Base-by-base conservation (phyloP, 1,140 invertebrate species). In the Eumaeus atala region DNA sequence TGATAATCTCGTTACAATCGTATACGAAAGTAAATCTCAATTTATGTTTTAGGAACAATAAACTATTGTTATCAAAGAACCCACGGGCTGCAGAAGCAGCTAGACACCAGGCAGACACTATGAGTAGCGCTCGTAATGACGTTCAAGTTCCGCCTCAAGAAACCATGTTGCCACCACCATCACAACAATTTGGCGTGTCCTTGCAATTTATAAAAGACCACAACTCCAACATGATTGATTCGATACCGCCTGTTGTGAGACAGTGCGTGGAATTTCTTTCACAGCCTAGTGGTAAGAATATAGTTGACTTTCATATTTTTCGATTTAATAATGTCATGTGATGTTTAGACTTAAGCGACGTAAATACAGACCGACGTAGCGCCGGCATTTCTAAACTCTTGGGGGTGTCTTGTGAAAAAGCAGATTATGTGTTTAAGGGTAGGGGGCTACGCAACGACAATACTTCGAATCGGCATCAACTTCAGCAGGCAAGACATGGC, bases 121-220 rank as follows among this genome's bases (percentile, higher is more conserved):
- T 63, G 16, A 38, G 61, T 5, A 42, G 58, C 47, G 54, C 57
- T 47, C 54, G 58, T 38, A 54, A 62, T 53, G 51, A 63, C 47
- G 55, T 62, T 18, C 54, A 70, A 73, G 67, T 35, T 10, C 37
- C 49, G 0, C 51, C 52, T 0, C 64, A 59, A 9, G 58, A 61
- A 1, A 73, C 65, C 5, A 44, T 87, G 48, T 78, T 84, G 11
- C 88, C 89, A 51, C 91, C 90, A 42, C 91, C 92, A 11, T 95
- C 94, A 10, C 94, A 95, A 72, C 97, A 99, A 86, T 99, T 98
- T 89, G 96, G 97, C 33, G 96, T 98, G 7, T 93, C 95, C 16
- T 86, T 99, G 58, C 92, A 94, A 72, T 96, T 95, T 74, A 97
- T 99, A 51, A 95, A 94, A 71, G 93, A 96, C 61, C 91, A 96